Percentiles rank a stretch among this genome's conserved stretches.
These are phyloP conservation scores for Cremastinae sp. DNA, from an alignment of 2,888 invertebrate genomes.

Conservation along the genomic window DNA sequence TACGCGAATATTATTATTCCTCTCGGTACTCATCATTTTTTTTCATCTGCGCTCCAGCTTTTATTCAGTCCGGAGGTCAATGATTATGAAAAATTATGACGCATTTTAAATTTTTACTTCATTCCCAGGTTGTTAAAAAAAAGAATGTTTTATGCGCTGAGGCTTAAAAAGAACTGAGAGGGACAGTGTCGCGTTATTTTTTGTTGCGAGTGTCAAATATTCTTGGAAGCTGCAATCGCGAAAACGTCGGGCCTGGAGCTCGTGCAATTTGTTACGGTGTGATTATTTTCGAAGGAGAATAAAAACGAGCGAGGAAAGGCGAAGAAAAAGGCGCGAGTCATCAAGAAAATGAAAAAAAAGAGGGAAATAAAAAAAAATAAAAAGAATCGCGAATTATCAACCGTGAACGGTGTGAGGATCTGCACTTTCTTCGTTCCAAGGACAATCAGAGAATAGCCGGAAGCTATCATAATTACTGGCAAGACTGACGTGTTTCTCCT, in stretches of 20 bases:
- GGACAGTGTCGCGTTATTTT: not conserved
- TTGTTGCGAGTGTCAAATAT: slow-evolving; percentile 7
- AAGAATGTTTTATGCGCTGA: too few relatives aligned
- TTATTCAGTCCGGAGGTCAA: not conserved
- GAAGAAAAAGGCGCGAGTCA: not conserved
- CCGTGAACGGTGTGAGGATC: slow-evolving; percentile 21
- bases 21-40: too few relatives aligned
- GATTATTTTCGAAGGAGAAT: slow-evolving; percentile 48
- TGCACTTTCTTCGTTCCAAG: slow-evolving; percentile 25
- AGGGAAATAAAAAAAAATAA: slow-evolving; percentile 9
- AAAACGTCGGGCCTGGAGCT: slow-evolving; percentile 33
- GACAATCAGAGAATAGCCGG: slow-evolving; percentile 60
- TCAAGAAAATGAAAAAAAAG: slow-evolving; percentile 12
- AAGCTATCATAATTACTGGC: slow-evolving; percentile 70
- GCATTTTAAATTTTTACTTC: too few relatives aligned
- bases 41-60: slow-evolving; percentile 3
- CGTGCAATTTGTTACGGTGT: slow-evolving; percentile 50
- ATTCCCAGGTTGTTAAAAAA: not conserved
- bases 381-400: slow-evolving; percentile 36
- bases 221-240: slow-evolving; percentile 5
- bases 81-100: not conserved
- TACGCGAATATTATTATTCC: not conserved
- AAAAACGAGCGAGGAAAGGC: slow-evolving; percentile 5
- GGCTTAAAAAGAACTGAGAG: not conserved
- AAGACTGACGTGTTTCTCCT: slow-evolving; percentile 13